Evolutionary conservation across 2,113 vertebrate genomes (phyloP), one percentile per base, ranked within the genome.

Genomic region (Myrmophylax atrothorax): DNA sequence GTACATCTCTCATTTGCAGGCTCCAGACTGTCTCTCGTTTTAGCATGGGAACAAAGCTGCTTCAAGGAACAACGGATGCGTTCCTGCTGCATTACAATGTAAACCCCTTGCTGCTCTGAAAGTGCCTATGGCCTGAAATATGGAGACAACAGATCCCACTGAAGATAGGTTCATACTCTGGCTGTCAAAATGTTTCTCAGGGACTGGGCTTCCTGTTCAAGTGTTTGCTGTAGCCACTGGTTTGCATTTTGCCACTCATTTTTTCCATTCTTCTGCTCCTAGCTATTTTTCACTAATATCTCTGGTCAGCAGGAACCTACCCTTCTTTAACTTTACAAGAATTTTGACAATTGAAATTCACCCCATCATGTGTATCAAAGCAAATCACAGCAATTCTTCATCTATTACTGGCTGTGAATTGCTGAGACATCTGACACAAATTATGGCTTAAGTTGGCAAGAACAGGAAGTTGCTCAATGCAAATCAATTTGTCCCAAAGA

Each of bases 311-410:
- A 92, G 94, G 94, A 97, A 93, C 79, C 55, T 85, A 80, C 63
- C 14, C 82, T 83, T 35, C 42, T 92, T 88, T 82, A 77, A 85
- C 78, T 95, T 95, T 90, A 92, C 83, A 94, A 93, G 86, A 93
- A 86, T 95, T 87, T 74, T 86, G 76, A 95, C 95, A 92, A 96
- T 93, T 96, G 91, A 94, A 95, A 87, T 89, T 89, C 89, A 75
- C 76, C 59, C 93, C 94, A 68, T 93, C 64, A 1, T 92, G 86
- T 55, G 26, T 96, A 95, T 95, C 95, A 92, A 95, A 96, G 94
- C 12, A 69, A 89, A 81, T 89, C 83, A 72, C 80, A 84, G 90
- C 96, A 92, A 91, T 94, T 94, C 89, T 74, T 92, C 83, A 75
- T 93, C 83, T 93, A 59, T 90, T 94, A 60, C 84, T 90, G 84